These are phyloP conservation scores for Aegithalos caudatus DNA, from an alignment of 2,113 vertebrate species.

Conservation along the genomic window DNA sequence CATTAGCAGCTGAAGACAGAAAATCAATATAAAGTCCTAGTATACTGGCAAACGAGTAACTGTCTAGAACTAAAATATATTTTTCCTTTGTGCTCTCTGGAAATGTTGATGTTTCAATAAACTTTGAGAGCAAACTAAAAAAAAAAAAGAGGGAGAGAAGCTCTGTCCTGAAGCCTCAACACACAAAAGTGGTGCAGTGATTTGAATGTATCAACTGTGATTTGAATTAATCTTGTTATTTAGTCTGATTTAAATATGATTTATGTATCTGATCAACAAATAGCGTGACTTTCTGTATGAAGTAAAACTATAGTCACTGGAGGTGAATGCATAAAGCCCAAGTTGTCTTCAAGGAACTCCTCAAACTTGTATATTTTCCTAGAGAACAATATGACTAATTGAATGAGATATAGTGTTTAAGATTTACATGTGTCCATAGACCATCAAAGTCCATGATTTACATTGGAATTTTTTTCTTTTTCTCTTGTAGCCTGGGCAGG, in stretches of 20 bases:
- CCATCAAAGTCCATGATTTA: not conserved
- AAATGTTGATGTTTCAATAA: constrained; percentile 21
- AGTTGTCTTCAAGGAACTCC: not conserved
- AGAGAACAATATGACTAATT: not conserved
- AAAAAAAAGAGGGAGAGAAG: not conserved
- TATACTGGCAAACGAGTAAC: constrained; percentile 9
- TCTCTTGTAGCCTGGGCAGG: not conserved
- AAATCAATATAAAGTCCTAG: constrained; percentile 48
- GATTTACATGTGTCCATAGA: not conserved
- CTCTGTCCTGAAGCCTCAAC: not conserved
- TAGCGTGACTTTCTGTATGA: not conserved
- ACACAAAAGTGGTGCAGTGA: not conserved
- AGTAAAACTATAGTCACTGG: not conserved
- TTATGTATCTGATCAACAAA: not conserved
- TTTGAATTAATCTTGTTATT: not conserved
- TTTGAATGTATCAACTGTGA: not conserved
- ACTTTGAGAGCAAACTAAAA: not conserved
- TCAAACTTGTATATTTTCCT: not conserved
- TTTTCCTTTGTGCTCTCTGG: not conserved
- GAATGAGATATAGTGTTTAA: not conserved
- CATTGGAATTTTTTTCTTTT: not conserved
- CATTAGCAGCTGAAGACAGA: constrained; percentile 58
- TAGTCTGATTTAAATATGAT: not conserved
- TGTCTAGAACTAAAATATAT: not conserved
- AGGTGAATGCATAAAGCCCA: not conserved